Evolutionary conservation across 2,113 vertebrate species (phyloP).

Genomic region (Oryzias celebensis): DNA sequence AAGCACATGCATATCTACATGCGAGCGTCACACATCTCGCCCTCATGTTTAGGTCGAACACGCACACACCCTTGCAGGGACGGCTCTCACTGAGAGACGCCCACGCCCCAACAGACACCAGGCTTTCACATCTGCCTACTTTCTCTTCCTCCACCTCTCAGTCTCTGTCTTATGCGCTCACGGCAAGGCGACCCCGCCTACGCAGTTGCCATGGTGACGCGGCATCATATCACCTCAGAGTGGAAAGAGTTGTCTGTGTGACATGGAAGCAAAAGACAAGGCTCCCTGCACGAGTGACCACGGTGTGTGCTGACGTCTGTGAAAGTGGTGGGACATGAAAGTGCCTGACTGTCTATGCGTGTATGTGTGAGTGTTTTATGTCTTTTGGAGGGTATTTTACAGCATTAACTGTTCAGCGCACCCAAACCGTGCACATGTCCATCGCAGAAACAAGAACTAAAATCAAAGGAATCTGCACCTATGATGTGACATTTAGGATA

Average conservation of each 20-base stretch:
- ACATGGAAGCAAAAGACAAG: slow-evolving; percentile 22
- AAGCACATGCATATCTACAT: neutral
- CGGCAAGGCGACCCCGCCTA: slow-evolving; percentile 55
- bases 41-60: slow-evolving; percentile 29
- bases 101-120: slow-evolving; percentile 23
- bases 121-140: slow-evolving; percentile 68
- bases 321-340: slow-evolving; percentile 52
- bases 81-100: slow-evolving; percentile 43
- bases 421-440: too few relatives aligned
- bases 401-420: neutral
- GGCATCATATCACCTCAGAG: slow-evolving; percentile 53
- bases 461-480: neutral
- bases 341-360: neutral
- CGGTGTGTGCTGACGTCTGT: slow-evolving; percentile 52
- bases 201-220: slow-evolving; percentile 48
- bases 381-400: neutral
- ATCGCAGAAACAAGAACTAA: neutral
- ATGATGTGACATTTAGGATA: slow-evolving; percentile 15
- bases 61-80: slow-evolving; percentile 27
- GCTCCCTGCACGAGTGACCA: slow-evolving; percentile 40
- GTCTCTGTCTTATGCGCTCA: slow-evolving; percentile 44
- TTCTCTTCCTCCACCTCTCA: slow-evolving; percentile 46
- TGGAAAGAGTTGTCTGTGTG: slow-evolving; percentile 56
- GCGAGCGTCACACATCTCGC: slow-evolving; percentile 32
- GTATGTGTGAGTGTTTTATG: neutral